Conservation (phyloP, 2,113 vertebrate genomes). For the Mionectes macconnelli region DNA sequence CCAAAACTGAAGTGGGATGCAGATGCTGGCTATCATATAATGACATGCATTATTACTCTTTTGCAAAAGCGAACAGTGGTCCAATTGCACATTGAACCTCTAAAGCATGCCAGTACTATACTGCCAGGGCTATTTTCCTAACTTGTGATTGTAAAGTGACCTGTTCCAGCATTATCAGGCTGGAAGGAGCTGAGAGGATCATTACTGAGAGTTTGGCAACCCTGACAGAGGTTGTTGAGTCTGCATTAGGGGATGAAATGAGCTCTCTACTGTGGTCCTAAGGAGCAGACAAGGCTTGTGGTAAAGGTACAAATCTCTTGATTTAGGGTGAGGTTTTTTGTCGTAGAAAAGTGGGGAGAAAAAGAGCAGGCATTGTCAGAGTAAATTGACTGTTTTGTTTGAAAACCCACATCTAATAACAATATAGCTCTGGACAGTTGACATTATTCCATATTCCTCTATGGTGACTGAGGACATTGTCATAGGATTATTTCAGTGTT, state of each 20-base stretch:
- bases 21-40: background rate
- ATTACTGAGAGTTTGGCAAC: background rate
- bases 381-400: background rate
- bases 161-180: background rate
- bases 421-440: background rate
- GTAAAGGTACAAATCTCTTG: background rate
- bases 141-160: background rate
- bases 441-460: background rate
- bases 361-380: background rate
- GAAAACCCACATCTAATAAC: background rate
- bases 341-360: no score
- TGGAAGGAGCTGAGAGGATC: background rate
- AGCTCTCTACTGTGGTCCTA: background rate
- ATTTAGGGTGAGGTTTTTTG: background rate
- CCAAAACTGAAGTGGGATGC: background rate
- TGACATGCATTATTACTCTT: fast-evolving
- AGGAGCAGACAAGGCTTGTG: background rate
- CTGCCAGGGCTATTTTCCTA: background rate
- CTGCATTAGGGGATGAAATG: background rate
- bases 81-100: fast-evolving
- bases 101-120: fast-evolving
- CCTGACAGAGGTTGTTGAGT: background rate
- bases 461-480: background rate
- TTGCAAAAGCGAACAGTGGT: background rate
- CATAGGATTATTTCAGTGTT: background rate